Percentiles rank a stretch among this genome's conserved stretches.
phyloP scores from a whole-genome alignment of 1,140 invertebrate species.

The Trichonephila clavata region DNA sequence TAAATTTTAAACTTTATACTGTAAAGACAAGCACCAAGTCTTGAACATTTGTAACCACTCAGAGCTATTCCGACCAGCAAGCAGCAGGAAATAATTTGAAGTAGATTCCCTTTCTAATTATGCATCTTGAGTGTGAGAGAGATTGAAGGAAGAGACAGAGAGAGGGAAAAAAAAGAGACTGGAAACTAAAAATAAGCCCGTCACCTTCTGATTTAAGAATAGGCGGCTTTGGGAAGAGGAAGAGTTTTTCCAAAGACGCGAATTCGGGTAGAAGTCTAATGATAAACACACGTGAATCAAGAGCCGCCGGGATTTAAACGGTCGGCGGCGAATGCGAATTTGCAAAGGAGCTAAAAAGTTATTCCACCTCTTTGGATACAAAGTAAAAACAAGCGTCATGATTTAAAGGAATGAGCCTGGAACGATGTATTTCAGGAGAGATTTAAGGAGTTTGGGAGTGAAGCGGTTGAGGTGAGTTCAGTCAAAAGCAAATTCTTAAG shows the following conservation, averaged over 20 bases:
- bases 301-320: background rate
- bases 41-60: no score
- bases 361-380: background rate
- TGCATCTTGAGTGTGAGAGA: background rate
- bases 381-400: background rate
- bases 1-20: no score
- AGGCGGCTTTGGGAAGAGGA: slow-evolving; percentile 21
- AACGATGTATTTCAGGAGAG: background rate
- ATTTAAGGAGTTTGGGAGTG: background rate
- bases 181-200: slow-evolving; percentile 15
- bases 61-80: no score
- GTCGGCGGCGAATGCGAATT: background rate
- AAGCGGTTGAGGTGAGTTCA: background rate
- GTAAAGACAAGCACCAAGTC: no score
- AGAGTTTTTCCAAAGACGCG: background rate
- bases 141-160: background rate
- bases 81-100: no score
- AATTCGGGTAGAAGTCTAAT: slow-evolving; percentile 29
- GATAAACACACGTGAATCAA: slow-evolving; percentile 49
- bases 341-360: slow-evolving; percentile 3
- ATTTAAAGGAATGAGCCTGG: slow-evolving; percentile 1
- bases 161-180: background rate
- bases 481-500: background rate
- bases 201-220: slow-evolving; percentile 63
- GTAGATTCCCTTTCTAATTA: background rate